Percentiles rank a stretch among this genome's conserved stretches.
Evolutionary conservation across 2,113 vertebrate species (phyloP).

Genomic region (Cepphus grylle): DNA sequence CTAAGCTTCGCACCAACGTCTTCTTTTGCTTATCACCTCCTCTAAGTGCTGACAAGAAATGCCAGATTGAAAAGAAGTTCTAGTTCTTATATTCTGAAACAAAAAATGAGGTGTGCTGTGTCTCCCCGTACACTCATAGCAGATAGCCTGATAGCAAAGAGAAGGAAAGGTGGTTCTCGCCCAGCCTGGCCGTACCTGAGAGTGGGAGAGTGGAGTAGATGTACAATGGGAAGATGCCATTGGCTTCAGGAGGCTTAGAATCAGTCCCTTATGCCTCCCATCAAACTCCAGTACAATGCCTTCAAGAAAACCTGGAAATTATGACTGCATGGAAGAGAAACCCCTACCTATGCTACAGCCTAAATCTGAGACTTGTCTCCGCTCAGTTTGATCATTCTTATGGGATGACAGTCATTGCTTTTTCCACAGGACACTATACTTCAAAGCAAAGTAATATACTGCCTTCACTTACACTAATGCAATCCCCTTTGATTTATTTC

Average conservation of each 20-base stretch:
- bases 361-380: conserved; percentile 26
- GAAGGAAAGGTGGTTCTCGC: not conserved
- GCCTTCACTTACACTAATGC: conserved; percentile 30
- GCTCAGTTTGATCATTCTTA: conserved; percentile 17
- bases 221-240: not conserved
- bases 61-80: not conserved
- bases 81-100: not conserved
- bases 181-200: not conserved
- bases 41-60: not conserved
- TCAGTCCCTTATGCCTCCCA: not conserved
- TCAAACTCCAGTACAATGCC: not conserved
- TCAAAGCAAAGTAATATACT: conserved; percentile 19
- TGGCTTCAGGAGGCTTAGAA: not conserved
- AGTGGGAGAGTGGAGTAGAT: not conserved
- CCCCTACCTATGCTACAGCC: not conserved
- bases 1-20: not conserved
- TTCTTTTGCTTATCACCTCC: not conserved
- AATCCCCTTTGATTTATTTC: conserved; percentile 57
- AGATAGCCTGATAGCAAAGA: not conserved
- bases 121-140: not conserved
- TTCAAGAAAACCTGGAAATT: not conserved
- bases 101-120: not conserved
- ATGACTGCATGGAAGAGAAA: not conserved
- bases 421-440: conserved; percentile 39
- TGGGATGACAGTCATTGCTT: conserved; percentile 24